phyloP scores from a whole-genome alignment of 1,140 invertebrate species.

The Anastatus disparis region DNA sequence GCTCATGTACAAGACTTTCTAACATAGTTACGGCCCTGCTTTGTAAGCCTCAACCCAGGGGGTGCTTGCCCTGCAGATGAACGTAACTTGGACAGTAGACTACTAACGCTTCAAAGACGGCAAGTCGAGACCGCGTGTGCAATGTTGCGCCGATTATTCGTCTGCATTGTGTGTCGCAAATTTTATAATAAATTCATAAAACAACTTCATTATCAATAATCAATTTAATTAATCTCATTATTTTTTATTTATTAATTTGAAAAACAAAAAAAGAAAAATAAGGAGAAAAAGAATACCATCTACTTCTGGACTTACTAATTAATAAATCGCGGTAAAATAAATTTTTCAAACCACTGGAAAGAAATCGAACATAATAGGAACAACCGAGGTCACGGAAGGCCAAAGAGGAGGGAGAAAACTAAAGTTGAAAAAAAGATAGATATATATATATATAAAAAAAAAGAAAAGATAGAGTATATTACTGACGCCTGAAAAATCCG shows the following conservation, averaged over 20 bases:
- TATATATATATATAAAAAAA: too few species aligned
- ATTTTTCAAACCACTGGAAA: background rate
- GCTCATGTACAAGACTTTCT: background rate
- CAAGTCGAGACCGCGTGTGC: background rate
- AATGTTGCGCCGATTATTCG: background rate
- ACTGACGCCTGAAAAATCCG: too few species aligned
- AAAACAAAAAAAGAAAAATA: too few species aligned
- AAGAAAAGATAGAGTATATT: too few species aligned
- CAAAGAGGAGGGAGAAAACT: too few species aligned
- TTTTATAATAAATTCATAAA: too few species aligned
- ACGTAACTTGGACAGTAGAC: conserved; percentile 47
- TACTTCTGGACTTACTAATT: too few species aligned
- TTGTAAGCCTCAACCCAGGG: conserved; percentile 45
- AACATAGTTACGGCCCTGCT: conserved; percentile 47
- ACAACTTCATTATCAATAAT: too few species aligned
- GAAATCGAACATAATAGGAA: background rate
- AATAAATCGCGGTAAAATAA: background rate
- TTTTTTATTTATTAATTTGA: too few species aligned
- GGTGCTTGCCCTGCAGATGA: conserved; percentile 50
- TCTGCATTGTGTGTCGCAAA: background rate
- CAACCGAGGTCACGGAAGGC: background rate
- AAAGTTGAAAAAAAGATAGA: too few species aligned
- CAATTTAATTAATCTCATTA: too few species aligned
- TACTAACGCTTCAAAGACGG: conserved; percentile 38
- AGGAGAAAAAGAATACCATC: too few species aligned